Evolutionary conservation across 2,888 invertebrate genomes (phyloP).

Genomic region (Clivina fossor): DNA sequence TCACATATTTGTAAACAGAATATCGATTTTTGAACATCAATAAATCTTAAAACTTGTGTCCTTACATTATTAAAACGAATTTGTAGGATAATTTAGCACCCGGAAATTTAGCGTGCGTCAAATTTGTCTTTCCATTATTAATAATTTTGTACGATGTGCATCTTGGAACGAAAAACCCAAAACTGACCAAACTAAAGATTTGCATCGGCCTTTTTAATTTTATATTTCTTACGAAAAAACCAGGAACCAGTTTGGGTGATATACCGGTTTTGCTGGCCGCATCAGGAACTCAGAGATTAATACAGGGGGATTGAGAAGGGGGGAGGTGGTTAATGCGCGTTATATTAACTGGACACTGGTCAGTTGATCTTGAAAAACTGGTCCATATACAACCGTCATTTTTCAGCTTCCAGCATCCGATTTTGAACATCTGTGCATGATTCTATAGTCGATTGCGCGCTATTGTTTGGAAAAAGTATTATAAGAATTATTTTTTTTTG

Average conservation of each 20-base stretch:
- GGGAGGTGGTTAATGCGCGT: too few species aligned
- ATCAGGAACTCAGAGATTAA: not conserved
- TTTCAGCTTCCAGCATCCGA: constrained; percentile 11
- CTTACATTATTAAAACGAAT: too few species aligned
- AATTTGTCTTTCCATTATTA: too few species aligned
- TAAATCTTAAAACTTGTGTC: too few species aligned
- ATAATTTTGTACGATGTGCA: constrained; percentile 20
- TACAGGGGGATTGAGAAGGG: not conserved
- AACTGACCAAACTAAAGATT: constrained; percentile 6
- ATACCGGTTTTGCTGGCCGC: constrained; percentile 14
- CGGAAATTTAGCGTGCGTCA: too few species aligned
- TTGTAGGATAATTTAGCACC: not conserved
- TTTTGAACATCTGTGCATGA: constrained; percentile 25
- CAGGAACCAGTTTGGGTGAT: constrained; percentile 1
- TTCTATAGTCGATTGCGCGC: constrained; percentile 1
- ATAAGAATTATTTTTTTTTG: not conserved
- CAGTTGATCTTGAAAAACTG: constrained; percentile 18
- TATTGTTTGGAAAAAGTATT: too few species aligned
- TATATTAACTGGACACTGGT: constrained; percentile 24
- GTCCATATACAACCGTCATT: constrained; percentile 24
- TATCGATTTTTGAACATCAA: too few species aligned
- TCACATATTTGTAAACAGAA: too few species aligned
- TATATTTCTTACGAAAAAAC: constrained; percentile 11
- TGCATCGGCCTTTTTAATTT: constrained; percentile 9
- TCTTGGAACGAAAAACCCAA: constrained; percentile 14